These are phyloP conservation scores for Cactoblastis cactorum DNA, from an alignment of 2,888 invertebrate species.

Conservation along the genomic window DNA sequence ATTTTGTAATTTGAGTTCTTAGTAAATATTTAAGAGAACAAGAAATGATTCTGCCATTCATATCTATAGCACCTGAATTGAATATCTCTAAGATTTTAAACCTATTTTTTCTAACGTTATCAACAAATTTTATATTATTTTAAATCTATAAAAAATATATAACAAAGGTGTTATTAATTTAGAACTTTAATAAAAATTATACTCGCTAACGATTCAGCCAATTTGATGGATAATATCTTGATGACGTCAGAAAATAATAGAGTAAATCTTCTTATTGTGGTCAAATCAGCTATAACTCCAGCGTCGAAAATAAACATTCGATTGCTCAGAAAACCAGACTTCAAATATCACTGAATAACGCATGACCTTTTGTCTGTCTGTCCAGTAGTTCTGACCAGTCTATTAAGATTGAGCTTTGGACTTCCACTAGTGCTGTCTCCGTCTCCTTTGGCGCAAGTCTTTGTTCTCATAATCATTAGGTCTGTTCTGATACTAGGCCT, in stretches of 20 bases:
- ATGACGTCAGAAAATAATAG: neutral
- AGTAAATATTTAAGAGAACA: slow-evolving; percentile 2
- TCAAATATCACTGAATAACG: slow-evolving; percentile 67
- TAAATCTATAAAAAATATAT: no score
- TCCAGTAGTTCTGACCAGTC: slow-evolving; percentile 63
- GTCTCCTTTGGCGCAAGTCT: slow-evolving; percentile 86
- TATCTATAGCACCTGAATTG: slow-evolving; percentile 27
- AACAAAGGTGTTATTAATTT: no score
- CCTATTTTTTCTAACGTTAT: neutral
- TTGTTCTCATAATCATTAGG: slow-evolving; percentile 91
- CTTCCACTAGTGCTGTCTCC: slow-evolving; percentile 80
- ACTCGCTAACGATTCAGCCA: no score
- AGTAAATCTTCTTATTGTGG: neutral
- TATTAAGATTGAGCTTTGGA: slow-evolving; percentile 70
- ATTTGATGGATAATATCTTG: neutral
- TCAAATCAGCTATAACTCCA: neutral
- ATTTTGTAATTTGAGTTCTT: slow-evolving; percentile 14
- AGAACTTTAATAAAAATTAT: no score
- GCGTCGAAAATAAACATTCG: slow-evolving; percentile 4
- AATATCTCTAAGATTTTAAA: slow-evolving; percentile 19
- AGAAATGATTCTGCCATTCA: slow-evolving; percentile 17
- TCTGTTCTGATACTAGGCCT: slow-evolving; percentile 93
- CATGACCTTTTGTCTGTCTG: slow-evolving; percentile 71
- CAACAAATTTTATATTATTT: no score
- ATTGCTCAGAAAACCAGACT: slow-evolving; percentile 17